Evolutionary conservation across 2,113 vertebrate species (phyloP).

Genomic region (Carollia perspicillata): DNA sequence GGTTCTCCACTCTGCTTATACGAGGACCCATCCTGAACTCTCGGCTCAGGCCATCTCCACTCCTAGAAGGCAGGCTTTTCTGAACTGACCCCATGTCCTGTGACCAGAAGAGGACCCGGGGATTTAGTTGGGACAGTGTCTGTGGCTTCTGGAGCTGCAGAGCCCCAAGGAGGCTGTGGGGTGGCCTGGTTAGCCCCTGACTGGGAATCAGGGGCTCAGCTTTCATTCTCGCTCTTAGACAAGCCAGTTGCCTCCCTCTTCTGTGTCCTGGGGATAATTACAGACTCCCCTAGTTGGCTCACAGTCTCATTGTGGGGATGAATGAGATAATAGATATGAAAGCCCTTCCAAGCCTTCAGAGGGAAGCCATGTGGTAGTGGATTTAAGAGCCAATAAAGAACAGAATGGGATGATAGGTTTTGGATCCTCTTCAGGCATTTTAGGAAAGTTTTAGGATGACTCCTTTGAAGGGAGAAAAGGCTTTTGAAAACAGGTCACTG

Average conservation of each 20-base stretch:
- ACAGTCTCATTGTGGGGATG: background rate
- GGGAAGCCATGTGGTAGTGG: background rate
- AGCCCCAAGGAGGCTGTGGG: fast-evolving
- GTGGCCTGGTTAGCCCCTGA: background rate
- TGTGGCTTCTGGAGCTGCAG: background rate
- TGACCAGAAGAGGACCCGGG: background rate
- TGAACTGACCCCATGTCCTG: background rate
- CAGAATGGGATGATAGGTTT: background rate
- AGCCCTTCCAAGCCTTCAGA: background rate
- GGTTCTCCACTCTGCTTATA: background rate
- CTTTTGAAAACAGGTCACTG: background rate
- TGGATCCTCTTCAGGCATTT: background rate
- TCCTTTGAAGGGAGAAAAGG: background rate
- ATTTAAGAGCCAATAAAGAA: background rate
- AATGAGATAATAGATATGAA: background rate
- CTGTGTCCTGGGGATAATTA: background rate
- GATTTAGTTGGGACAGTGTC: background rate
- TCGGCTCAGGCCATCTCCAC: background rate
- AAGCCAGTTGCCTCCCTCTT: background rate
- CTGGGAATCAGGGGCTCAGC: background rate
- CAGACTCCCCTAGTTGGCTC: background rate
- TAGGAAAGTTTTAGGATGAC: background rate
- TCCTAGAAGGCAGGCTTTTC: background rate
- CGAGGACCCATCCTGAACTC: background rate
- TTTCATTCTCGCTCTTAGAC: background rate